Evolutionary conservation across 1,140 invertebrate genomes (phyloP).

Genomic region (Globodera rostochiensis): DNA sequence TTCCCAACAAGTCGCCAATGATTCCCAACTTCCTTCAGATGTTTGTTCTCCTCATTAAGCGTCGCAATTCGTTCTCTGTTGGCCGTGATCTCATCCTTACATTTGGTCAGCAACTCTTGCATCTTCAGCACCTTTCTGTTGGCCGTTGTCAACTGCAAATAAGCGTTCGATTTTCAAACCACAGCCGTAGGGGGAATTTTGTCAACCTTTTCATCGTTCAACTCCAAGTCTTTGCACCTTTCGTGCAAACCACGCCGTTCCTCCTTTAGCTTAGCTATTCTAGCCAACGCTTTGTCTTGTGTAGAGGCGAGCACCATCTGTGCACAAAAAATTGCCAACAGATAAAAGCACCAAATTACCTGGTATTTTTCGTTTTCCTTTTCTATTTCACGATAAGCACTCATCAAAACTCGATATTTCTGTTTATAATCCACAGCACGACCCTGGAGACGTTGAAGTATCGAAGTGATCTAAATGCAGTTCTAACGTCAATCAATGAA

Average conservation of each 20-base stretch:
- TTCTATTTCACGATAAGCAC: constrained; percentile 49
- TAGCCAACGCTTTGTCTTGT: constrained; percentile 53
- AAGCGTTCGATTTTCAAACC: constrained; percentile 1
- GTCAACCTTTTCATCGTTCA: constrained; percentile 14
- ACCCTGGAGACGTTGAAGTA: constrained; percentile 41
- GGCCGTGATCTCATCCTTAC: constrained; percentile 49
- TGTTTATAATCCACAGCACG: constrained; percentile 50
- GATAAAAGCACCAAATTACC: constrained; percentile 29
- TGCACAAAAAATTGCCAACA: neutral
- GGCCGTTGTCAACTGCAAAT: constrained; percentile 1
- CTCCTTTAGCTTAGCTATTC: constrained; percentile 46
- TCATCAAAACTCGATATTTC: constrained; percentile 50
- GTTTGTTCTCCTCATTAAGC: constrained; percentile 45
- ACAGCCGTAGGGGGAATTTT: neutral
- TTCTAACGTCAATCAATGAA: neutral
- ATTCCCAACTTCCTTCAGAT: constrained; percentile 14
- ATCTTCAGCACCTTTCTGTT: constrained; percentile 41
- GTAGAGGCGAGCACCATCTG: constrained; percentile 51
- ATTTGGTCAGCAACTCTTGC: constrained; percentile 49
- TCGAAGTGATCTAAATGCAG: constrained; percentile 31
- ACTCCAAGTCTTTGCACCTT: constrained; percentile 31
- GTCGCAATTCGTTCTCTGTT: constrained; percentile 45
- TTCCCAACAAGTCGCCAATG: neutral
- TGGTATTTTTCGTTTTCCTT: constrained; percentile 55
- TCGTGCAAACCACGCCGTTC: constrained; percentile 44